These are phyloP conservation scores for Mastomys natalensis DNA, from an alignment of 2,113 vertebrate genomes.

Conservation along the genomic window DNA sequence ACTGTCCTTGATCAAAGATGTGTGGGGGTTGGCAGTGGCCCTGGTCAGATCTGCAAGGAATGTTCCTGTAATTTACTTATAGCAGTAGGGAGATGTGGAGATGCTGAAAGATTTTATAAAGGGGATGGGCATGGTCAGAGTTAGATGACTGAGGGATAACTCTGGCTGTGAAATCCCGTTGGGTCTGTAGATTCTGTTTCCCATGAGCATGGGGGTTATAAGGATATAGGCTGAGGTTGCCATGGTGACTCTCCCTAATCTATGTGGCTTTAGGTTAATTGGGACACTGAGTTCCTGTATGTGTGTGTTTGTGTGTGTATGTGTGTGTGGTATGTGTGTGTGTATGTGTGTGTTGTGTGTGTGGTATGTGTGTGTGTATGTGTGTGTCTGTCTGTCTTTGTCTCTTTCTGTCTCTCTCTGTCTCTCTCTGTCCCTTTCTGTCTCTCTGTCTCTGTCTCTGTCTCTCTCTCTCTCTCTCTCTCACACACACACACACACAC, in stretches of 20 bases:
- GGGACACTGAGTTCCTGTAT: not conserved
- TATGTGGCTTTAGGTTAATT: not conserved
- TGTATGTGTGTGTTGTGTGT: not conserved
- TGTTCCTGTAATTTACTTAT: not conserved
- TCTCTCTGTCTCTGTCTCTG: too few relatives aligned
- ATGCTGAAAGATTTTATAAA: not conserved
- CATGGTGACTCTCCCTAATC: not conserved
- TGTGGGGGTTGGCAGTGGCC: not conserved
- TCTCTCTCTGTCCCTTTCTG: not conserved
- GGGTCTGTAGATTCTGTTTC: not conserved
- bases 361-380: too few relatives aligned
- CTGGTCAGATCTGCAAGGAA: not conserved
- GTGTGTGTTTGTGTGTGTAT: too few relatives aligned
- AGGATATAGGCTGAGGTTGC: not conserved
- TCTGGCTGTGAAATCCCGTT: not conserved
- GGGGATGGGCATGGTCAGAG: not conserved
- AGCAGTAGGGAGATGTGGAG: not conserved
- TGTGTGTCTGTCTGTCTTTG: not conserved
- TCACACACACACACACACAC: too few relatives aligned
- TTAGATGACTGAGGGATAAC: not conserved
- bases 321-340: not conserved
- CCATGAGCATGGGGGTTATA: not conserved
- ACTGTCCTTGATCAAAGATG: not conserved
- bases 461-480: too few relatives aligned
- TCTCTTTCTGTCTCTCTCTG: not conserved